Evolutionary conservation across 1,140 invertebrate species (phyloP), one percentile per base, ranked within the genome.

Genomic region (Lineus longissimus): DNA sequence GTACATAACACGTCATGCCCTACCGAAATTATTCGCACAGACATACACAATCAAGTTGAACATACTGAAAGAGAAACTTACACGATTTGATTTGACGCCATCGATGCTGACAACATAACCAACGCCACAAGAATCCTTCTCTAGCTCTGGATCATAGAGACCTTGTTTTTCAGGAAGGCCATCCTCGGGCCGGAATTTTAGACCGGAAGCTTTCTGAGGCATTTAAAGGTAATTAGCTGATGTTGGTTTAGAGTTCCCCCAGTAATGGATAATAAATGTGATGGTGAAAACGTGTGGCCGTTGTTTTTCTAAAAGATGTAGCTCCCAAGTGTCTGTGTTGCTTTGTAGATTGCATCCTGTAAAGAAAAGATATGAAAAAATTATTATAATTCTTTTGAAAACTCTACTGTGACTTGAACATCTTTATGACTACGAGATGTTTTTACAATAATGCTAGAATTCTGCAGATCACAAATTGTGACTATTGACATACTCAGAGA

Each of bases 51-150:
- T 7, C 47, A 9, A 51, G n/a, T 6, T n/a, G 6, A 51, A 7
- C 4, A 27, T 7, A 51, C 6, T 51, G n/a, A 23, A 27, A 51
- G 25, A 23, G 4, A 23, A 51, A 74, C 70, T 84, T 81, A 95
- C 94, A 88, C 97, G 94, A 84, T 97, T 91, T 62, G 91, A 91
- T 65, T 88, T 86, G 74, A 88, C 87, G 67, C 96, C 96, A 87
- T 99, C 93, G 81, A 99, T 98, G 79, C 92, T 92, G 72, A 97
- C 95, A 70, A 99, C 94, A 84, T 97, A 99, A 67, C 97, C 97
- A 74, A 99, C 97, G 65, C 97, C 97, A 77, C 97, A 99, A 65
- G 95, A 94, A 79, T 97, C 96, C 76, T 90, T 91, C 84, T 98
- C 96, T 75, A 90, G 88, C 69, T 86, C 86, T 51, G 95, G 95